Conservation (phyloP, 2,888 invertebrate genomes). For the Pocota personata region DNA sequence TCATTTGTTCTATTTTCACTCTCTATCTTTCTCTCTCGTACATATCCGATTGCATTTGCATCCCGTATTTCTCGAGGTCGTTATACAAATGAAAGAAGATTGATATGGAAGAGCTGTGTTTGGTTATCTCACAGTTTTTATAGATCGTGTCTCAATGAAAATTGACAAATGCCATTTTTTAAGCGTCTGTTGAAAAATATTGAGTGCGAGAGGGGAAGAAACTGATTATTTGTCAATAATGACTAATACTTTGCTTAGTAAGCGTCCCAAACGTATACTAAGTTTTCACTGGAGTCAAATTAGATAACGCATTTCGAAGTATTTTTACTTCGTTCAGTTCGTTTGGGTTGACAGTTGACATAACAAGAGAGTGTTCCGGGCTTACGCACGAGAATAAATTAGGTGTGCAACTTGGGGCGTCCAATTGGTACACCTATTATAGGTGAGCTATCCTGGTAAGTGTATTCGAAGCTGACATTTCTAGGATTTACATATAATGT, state of each 20-base stretch:
- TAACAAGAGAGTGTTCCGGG: no score
- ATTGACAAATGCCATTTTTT: background rate
- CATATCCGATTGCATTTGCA: conserved; percentile 31
- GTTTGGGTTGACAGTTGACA: no score
- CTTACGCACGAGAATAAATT: no score
- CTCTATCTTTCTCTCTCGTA: conserved; percentile 24
- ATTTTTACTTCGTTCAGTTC: no score
- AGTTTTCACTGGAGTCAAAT: no score
- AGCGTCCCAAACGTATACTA: background rate
- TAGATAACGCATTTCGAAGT: no score
- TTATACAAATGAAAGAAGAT: background rate
- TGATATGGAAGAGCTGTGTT: background rate
- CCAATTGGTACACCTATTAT: no score
- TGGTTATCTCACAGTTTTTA: conserved; percentile 21
- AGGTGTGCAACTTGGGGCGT: no score
- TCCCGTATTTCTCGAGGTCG: conserved; percentile 66
- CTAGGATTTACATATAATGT: no score
- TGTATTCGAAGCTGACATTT: no score
- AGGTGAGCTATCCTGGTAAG: no score
- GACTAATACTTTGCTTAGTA: background rate
- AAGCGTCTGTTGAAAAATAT: background rate
- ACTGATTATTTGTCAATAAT: background rate
- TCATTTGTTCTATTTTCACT: conserved; percentile 39
- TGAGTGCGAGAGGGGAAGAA: background rate
- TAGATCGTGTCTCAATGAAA: background rate